Conservation (phyloP, 1,140 invertebrate species). For the Conus ventricosus region DNA sequence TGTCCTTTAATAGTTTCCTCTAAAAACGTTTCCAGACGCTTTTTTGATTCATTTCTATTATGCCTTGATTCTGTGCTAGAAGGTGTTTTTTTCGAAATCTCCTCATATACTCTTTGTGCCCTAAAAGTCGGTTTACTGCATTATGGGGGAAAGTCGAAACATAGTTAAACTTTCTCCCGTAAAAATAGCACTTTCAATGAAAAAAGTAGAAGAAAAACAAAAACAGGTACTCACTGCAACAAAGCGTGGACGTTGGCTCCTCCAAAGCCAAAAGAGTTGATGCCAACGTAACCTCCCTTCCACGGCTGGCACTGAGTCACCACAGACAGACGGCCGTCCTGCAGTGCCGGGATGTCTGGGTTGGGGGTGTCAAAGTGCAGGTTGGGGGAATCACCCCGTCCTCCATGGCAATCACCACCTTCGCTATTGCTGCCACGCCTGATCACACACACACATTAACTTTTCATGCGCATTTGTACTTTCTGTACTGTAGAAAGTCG, state of each 20-base stretch:
- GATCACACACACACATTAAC: conserved; percentile 7
- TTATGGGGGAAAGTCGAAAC: neutral
- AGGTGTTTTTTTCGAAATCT: too few species aligned
- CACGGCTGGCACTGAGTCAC: conserved; percentile 87
- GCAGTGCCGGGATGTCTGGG: conserved; percentile 89
- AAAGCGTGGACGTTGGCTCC: conserved; percentile 96
- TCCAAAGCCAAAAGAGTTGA: conserved; percentile 98
- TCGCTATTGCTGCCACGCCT: conserved; percentile 91
- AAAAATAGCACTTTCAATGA: neutral
- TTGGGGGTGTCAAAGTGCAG: conserved; percentile 93
- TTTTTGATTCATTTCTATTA: too few species aligned
- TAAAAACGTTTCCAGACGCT: too few species aligned
- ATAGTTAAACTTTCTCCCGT: neutral
- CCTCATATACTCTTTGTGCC: too few species aligned
- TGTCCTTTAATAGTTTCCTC: too few species aligned
- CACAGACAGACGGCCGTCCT: conserved; percentile 90
- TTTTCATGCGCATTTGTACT: too few species aligned
- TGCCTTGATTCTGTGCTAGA: too few species aligned
- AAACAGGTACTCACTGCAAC: conserved; percentile 79
- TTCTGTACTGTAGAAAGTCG: too few species aligned
- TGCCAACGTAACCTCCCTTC: conserved; percentile 88
- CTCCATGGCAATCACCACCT: conserved; percentile 93
- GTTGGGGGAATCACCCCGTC: conserved; percentile 90
- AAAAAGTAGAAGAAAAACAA: neutral
- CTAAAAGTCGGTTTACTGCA: too few species aligned